Conservation (phyloP, 2,113 vertebrate species). For the Machaerirhynchus nigripectus region DNA sequence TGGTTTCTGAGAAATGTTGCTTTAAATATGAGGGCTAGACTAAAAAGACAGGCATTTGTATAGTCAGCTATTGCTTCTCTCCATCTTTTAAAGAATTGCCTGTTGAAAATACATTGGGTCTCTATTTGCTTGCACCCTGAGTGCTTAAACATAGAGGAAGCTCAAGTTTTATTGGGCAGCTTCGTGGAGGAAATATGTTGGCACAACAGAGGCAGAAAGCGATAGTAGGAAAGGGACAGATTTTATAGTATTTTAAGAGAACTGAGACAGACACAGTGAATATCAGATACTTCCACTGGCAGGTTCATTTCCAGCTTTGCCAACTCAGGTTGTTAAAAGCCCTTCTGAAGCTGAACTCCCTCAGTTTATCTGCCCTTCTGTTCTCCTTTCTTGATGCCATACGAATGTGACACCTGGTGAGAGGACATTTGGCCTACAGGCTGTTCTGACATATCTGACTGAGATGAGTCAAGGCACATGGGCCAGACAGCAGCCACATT, state of each 20-base stretch:
- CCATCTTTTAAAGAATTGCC: neutral
- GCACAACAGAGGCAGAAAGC: neutral
- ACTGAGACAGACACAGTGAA: neutral
- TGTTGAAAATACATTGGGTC: neutral
- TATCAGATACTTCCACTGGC: neutral
- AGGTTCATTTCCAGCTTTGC: neutral
- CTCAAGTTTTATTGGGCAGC: neutral
- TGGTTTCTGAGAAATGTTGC: neutral
- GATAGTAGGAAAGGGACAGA: neutral
- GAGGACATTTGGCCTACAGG: neutral
- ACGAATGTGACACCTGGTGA: rapidly evolving
- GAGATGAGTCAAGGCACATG: neutral
- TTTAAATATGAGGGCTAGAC: neutral
- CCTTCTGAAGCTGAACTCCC: neutral
- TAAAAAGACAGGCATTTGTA: neutral
- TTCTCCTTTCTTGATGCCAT: neutral
- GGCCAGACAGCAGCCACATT: neutral
- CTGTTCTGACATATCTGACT: neutral
- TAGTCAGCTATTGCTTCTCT: neutral
- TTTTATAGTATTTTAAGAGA: neutral
- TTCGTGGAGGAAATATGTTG: neutral
- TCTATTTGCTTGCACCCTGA: neutral
- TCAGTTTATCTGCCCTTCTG: neutral
- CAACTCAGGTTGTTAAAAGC: neutral
- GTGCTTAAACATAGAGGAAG: neutral